Percentiles rank a stretch among this genome's conserved stretches.
Conservation (phyloP, 2,797 vertebrate species). For the Ara ararauna region DNA sequence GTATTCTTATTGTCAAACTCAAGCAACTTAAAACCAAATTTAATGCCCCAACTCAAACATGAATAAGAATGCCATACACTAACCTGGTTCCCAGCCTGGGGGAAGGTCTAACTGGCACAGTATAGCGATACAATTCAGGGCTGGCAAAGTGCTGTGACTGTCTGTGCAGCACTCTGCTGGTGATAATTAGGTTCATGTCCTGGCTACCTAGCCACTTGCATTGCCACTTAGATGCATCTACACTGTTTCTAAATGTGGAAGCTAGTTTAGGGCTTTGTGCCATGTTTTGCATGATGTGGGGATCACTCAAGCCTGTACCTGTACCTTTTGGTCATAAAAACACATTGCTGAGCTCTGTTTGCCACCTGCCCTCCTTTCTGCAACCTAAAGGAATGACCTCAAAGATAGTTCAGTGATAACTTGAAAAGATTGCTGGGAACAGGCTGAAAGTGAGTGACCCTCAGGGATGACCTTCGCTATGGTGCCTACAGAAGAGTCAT, state of each 20-base stretch:
- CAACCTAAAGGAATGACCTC: not conserved
- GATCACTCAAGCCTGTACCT: not conserved
- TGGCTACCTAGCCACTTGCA: not conserved
- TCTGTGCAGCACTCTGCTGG: not conserved
- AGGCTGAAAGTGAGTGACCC: not conserved
- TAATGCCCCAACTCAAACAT: not conserved
- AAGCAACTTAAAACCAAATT: constrained; percentile 6
- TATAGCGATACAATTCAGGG: not conserved
- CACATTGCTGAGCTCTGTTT: not conserved
- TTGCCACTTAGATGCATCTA: not conserved
- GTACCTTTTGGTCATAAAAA: not conserved
- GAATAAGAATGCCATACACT: not conserved
- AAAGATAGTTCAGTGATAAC: not conserved
- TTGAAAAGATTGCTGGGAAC: accelerated
- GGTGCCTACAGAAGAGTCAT: accelerated
- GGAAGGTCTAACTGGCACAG: not conserved
- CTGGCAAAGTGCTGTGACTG: not conserved
- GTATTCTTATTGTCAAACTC: constrained; percentile 29
- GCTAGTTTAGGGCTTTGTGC: not conserved
- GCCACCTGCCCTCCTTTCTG: not conserved
- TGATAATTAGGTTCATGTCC: not conserved
- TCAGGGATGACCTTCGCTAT: not conserved
- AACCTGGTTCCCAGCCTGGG: not conserved
- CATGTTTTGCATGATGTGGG: accelerated
- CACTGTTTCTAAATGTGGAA: not conserved